Evolutionary conservation across 2,888 invertebrate genomes (phyloP), one percentile per base, ranked within the genome.

Genomic region (Meta bourneti): DNA sequence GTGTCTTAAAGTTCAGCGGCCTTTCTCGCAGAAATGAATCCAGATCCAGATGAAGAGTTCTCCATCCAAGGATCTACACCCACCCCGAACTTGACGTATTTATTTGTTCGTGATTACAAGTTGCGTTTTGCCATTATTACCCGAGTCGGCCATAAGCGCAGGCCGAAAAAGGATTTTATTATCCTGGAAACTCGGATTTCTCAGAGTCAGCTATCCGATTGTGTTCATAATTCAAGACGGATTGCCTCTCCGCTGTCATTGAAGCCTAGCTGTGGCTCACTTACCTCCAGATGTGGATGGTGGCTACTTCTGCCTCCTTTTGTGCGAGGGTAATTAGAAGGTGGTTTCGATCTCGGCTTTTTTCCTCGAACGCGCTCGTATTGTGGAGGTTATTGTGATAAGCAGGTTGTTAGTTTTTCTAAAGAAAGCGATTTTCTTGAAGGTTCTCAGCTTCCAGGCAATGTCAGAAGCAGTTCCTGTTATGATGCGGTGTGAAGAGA

Each of bases 101-200:
- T 89, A 89, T 83, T 77, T 77, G 75, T 71, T 74, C 51, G 70
- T 82, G 82, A 89, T 82, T 82, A 89, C 77, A 82, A 71, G 82
- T 34, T 83, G 13, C 52, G 70, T n/a, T 77, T 20, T 74, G 82
- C 70, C 20, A 11, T 89, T 82, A 89, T 89, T 69, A 77, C 89
- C 79, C 77, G 34, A 82, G 49, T 13, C 61, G 81, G 72, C 48
- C 77, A 85, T 79, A 79, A 87, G 79, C 78, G 70, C 51, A 52
- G 70, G 81, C 75, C 19, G 52, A 88, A 72, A 71, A 88, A 78
- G 69, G 75, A 71, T 82, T 89, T 89, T 89, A 82, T 82, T 81
- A 48, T 75, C 77, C 48, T 51, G 52, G 77, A 80, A 87, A 72
- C 71, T 80, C 72, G 52, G 71, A 80, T 87, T 75, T 78, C 86